phyloP scores from a whole-genome alignment of 1,140 invertebrate species.

The Augochlora pura region DNA sequence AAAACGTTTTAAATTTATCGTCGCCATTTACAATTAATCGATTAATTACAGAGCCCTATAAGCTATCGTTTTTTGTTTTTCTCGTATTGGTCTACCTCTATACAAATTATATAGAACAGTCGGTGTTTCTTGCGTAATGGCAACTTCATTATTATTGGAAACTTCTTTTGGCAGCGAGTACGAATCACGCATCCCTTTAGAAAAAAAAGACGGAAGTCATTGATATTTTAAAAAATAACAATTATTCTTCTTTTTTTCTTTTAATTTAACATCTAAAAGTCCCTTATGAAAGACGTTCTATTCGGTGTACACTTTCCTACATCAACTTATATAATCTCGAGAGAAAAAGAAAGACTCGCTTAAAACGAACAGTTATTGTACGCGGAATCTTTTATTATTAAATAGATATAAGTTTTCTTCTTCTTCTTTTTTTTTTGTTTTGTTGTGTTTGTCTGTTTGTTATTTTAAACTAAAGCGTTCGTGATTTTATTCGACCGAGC shows the following conservation, averaged over 20 bases:
- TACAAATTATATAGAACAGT: slow-evolving; percentile 36
- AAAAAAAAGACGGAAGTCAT: slow-evolving; percentile 35
- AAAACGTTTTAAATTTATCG: slow-evolving; percentile 23
- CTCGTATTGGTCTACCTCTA: slow-evolving; percentile 20
- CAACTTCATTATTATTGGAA: slow-evolving; percentile 33
- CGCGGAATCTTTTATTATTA: background rate
- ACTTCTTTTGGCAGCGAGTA: slow-evolving; percentile 42
- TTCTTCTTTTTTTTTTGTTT: too few species aligned
- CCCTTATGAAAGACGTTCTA: slow-evolving; percentile 19
- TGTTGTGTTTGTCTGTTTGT: too few species aligned
- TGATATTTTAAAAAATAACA: slow-evolving; percentile 4
- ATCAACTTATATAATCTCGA: slow-evolving; percentile 26
- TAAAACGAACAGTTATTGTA: slow-evolving; percentile 11
- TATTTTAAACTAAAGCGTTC: slow-evolving; percentile 12
- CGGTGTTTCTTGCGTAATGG: slow-evolving; percentile 28
- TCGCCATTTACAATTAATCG: slow-evolving; percentile 34
- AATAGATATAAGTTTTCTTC: slow-evolving; percentile 5
- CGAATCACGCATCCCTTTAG: slow-evolving; percentile 2
- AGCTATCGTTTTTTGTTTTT: background rate
- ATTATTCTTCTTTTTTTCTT: slow-evolving; percentile 4
- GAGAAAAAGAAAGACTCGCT: slow-evolving; percentile 9
- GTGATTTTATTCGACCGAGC: background rate
- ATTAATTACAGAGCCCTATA: slow-evolving; percentile 41
- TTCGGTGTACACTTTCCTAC: slow-evolving; percentile 7
- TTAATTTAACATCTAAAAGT: slow-evolving; percentile 29